Evolutionary conservation across 2,797 vertebrate genomes (phyloP).

Genomic region (Lagocephalus sceleratus): DNA sequence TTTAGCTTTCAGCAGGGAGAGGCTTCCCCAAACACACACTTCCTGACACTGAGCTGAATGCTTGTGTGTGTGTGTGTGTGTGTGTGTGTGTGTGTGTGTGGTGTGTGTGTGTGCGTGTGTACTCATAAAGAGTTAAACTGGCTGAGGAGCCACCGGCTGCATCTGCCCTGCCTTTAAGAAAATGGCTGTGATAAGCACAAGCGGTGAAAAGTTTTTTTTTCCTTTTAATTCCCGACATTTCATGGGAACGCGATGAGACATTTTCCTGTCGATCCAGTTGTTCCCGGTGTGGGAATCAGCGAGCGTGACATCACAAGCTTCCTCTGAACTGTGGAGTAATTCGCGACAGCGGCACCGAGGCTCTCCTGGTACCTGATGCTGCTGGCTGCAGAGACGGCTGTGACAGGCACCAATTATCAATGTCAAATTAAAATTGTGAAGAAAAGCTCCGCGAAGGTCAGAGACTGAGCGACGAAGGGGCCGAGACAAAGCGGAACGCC

Average conservation of each 20-base stretch:
- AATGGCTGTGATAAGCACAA: neutral
- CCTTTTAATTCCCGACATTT: neutral
- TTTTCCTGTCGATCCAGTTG: conserved; percentile 17
- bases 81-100: no score
- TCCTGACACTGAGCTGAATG: conserved; percentile 81
- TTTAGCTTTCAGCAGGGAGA: conserved; percentile 68
- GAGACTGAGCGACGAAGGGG: conserved; percentile 50
- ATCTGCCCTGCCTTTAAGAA: conserved; percentile 16
- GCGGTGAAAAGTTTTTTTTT: neutral
- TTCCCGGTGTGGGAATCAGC: conserved; percentile 45
- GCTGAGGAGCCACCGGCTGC: conserved; percentile 15
- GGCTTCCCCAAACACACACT: conserved; percentile 73
- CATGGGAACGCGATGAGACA: conserved; percentile 11
- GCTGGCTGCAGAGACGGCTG: conserved; percentile 43
- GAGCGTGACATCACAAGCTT: conserved; percentile 27
- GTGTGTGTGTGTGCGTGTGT: no score
- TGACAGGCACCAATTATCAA: conserved; percentile 71
- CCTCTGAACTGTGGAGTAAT: conserved; percentile 48
- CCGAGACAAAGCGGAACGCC: conserved; percentile 19
- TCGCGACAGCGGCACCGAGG: conserved; percentile 16
- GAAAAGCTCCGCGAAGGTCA: conserved; percentile 46
- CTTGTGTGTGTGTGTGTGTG: no score
- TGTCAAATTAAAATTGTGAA: conserved; percentile 52
- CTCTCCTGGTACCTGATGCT: conserved; percentile 29
- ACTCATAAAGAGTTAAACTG: conserved; percentile 68